Conservation (phyloP, 2,797 vertebrate genomes). For the Parambassis ranga region DNA sequence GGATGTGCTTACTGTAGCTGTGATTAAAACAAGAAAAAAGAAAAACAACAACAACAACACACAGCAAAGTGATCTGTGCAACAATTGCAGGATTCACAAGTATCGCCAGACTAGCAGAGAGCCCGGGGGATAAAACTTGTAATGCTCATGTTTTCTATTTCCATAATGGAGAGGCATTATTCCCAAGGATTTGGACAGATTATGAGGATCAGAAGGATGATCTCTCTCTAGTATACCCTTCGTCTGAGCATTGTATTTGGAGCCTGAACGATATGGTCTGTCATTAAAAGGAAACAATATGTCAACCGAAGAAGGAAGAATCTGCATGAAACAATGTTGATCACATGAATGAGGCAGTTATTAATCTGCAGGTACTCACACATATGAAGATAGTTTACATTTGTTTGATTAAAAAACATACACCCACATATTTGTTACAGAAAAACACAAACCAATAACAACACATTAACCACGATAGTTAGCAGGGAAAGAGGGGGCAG, state of each 20-base stretch:
- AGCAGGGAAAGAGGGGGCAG: no score
- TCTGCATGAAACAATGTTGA: background rate
- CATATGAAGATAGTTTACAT: no score
- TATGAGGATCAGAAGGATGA: conserved; percentile 65
- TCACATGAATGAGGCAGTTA: background rate
- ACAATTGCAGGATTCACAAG: conserved; percentile 7
- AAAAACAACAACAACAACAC: no score
- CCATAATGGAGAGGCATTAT: conserved; percentile 49
- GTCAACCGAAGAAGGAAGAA: background rate
- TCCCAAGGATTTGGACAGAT: conserved; percentile 57
- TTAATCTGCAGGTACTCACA: background rate
- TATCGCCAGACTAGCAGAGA: conserved; percentile 3
- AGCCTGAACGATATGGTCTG: conserved; percentile 8
- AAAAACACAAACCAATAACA: no score
- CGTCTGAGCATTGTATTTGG: conserved; percentile 27
- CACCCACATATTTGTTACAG: no score
- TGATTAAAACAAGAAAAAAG: conserved; percentile 11
- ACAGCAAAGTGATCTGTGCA: conserved; percentile 12
- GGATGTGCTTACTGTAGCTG: conserved; percentile 43
- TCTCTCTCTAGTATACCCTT: conserved; percentile 40
- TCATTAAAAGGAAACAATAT: conserved; percentile 3
- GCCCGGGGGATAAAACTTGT: conserved; percentile 24
- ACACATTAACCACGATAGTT: no score
- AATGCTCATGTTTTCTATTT: conserved; percentile 50
- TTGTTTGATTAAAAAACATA: no score